Percentiles rank a stretch among this genome's conserved stretches.
These are phyloP conservation scores for Isichthys henryi DNA, from an alignment of 2,113 vertebrate species.

Conservation along the genomic window DNA sequence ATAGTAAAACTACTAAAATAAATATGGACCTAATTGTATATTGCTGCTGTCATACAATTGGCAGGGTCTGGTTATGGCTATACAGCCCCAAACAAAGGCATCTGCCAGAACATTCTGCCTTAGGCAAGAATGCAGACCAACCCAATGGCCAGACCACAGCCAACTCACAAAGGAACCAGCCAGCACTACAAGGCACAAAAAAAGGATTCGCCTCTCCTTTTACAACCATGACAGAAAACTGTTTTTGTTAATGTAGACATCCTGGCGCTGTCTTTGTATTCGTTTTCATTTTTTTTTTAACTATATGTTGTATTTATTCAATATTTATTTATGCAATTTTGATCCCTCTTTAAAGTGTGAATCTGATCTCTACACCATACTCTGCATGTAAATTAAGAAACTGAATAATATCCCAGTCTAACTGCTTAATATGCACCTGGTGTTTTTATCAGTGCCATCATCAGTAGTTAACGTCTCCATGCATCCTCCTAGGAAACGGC, in stretches of 20 bases:
- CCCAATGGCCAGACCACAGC: not conserved
- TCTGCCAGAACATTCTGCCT: not conserved
- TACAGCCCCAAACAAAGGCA: not conserved
- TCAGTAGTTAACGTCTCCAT: not conserved
- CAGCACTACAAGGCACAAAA: not conserved
- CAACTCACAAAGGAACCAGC: not conserved
- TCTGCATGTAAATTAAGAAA: conserved; percentile 7
- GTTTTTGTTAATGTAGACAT: not conserved
- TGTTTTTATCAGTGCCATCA: not conserved
- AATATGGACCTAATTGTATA: not conserved
- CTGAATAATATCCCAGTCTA: not conserved
- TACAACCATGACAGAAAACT: not conserved
- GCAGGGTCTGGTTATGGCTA: not conserved
- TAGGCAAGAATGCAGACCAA: not conserved
- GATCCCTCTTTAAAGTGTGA: not conserved
- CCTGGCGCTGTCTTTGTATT: not conserved
- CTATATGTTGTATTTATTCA: not conserved
- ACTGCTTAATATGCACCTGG: not conserved
- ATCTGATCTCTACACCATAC: not conserved
- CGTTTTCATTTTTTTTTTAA: not conserved
- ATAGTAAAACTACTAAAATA: too few relatives aligned
- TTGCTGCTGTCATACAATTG: not conserved
- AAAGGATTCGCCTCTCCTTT: not conserved
- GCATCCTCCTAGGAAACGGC: not conserved
- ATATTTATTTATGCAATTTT: not conserved